phyloP scores from a whole-genome alignment of 1,140 invertebrate species.

The Drusus annulatus region DNA sequence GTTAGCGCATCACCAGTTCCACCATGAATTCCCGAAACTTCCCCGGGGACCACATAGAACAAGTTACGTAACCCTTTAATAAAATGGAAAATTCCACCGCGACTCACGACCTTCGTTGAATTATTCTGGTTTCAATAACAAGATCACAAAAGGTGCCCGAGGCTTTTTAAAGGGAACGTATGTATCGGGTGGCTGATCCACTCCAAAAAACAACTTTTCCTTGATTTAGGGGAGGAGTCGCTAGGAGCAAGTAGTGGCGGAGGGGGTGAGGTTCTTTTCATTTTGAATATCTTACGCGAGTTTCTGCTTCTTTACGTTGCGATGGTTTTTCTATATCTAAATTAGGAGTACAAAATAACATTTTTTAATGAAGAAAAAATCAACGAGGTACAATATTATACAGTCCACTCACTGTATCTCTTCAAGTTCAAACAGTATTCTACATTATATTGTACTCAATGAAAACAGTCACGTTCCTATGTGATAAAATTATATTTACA shows the following conservation, averaged over 20 bases:
- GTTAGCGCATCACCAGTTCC: too few relatives aligned
- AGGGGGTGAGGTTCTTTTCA: neutral
- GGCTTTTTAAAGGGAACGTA: constrained; percentile 19
- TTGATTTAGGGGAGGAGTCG: neutral
- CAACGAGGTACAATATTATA: too few relatives aligned
- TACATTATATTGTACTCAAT: too few relatives aligned
- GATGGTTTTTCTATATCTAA: too few relatives aligned
- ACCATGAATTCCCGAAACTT: too few relatives aligned
- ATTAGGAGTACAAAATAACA: too few relatives aligned
- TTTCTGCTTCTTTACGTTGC: neutral
- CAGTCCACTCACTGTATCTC: too few relatives aligned
- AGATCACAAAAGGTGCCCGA: constrained; percentile 30
- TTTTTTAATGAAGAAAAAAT: too few relatives aligned
- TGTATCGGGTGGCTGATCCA: neutral
- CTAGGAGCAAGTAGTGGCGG: too few relatives aligned
- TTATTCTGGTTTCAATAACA: constrained; percentile 37
- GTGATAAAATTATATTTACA: too few relatives aligned
- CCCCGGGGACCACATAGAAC: neutral
- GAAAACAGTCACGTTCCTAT: too few relatives aligned
- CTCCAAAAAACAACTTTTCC: constrained; percentile 10
- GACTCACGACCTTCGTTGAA: constrained; percentile 4
- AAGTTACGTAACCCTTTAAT: constrained; percentile 34
- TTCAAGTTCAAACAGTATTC: too few relatives aligned
- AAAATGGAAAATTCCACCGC: constrained; percentile 22
- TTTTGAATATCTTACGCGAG: neutral